A percentile compares a stretch with the other conserved stretches of the same genome.
phyloP scores from a whole-genome alignment of 1,140 invertebrate species.

The Zaprionus capensis region DNA sequence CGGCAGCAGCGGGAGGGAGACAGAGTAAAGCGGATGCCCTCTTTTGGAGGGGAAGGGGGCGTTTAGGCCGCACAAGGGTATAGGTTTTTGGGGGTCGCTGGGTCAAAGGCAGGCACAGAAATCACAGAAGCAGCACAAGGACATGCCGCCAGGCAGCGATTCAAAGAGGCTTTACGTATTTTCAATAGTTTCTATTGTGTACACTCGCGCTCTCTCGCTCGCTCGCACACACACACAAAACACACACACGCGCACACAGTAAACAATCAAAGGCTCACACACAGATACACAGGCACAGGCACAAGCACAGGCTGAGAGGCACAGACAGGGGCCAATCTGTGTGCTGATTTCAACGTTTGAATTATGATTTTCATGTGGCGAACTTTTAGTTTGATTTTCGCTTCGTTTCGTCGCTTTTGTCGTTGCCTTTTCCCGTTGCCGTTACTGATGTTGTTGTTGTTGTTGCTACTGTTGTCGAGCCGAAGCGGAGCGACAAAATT shows the following conservation, averaged over 20 bases:
- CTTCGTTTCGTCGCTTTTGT: constrained; percentile 74
- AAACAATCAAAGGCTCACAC: constrained; percentile 58
- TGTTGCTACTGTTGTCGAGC: constrained; percentile 23
- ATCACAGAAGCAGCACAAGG: constrained; percentile 81
- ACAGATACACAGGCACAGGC: constrained; percentile 16
- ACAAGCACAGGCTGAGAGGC: neutral
- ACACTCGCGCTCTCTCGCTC: constrained; percentile 51
- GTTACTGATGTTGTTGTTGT: constrained; percentile 21
- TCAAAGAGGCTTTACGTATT: constrained; percentile 78
- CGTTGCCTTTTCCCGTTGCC: constrained; percentile 34
- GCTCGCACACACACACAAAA: neutral
- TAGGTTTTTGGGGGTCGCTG: constrained; percentile 9
- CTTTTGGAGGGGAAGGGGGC: neutral
- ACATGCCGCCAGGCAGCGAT: constrained; percentile 62
- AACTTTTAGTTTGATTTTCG: constrained; percentile 81
- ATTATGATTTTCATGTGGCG: constrained; percentile 79
- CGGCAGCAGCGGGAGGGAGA: neutral
- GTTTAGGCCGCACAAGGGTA: neutral
- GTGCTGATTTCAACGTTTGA: constrained; percentile 76
- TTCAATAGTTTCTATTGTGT: constrained; percentile 78
- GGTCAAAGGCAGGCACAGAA: constrained; percentile 66
- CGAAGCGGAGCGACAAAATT: constrained; percentile 65
- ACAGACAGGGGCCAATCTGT: constrained; percentile 57
- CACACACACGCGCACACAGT: neutral
- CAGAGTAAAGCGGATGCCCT: constrained; percentile 15